Evolutionary conservation across 1,140 invertebrate genomes (phyloP), one percentile per base, ranked within the genome.

Genomic region (Pseudomyrmex sp.): DNA sequence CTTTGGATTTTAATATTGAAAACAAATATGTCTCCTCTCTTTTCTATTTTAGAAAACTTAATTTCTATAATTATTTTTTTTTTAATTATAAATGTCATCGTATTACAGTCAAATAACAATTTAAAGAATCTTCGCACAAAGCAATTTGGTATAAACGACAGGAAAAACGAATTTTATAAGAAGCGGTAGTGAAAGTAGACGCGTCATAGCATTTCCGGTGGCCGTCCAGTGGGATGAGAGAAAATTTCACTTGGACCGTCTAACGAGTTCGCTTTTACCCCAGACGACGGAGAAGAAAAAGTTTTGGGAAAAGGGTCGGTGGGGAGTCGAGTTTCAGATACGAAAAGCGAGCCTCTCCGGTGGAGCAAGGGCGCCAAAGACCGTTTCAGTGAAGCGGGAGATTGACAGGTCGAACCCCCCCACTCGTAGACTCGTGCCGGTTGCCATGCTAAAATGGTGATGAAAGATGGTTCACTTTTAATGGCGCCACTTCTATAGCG

Each of bases 401-500:
- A 93, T 93, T 93, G 92, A 93, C 92, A 93, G 91, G 84, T 86
- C 91, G 90, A 93, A 83, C 91, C 76, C 76, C 91, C 76, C 76
- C 66, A 58, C 73, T 77, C 73, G 70, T 65, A 68, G 68, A 56
- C 72, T 35, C 74, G 73, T 63, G 50, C 56, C 62, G 82, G 86
- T 77, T 88, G 87, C 82, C 88, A 91, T 83, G 85, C 80, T 90
- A 92, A 92, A 93, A 93, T 93, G 92, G 91, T 92, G 92, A 89
- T 90, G 90, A 92, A 89, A 83, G 92, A 92, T 91, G 90, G 86
- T 93, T 92, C 92, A 92, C 91, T 92, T 92, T 91, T 92, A 92
- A 92, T 92, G 88, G 85, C 89, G 54, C 50, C 23, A 12, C 50
- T 18, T 54, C 13, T 13, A 4, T 18, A n/a, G 46, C n/a, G 20